phyloP scores from a whole-genome alignment of 2,888 invertebrate genomes.

The Heliconius erato region DNA sequence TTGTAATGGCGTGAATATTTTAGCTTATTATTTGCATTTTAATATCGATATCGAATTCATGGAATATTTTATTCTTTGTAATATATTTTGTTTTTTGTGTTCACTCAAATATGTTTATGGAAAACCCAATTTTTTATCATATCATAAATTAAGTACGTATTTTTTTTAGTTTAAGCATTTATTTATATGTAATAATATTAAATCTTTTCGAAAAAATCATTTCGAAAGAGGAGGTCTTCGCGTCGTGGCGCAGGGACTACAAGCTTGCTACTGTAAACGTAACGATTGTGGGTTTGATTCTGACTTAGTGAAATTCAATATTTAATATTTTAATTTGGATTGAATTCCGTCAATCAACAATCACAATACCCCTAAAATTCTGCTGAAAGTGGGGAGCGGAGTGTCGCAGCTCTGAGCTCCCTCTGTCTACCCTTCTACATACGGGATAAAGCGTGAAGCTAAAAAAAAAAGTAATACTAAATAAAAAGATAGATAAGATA shows the following conservation, averaged over 20 bases:
- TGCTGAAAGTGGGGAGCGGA: neutral
- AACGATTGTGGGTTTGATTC: too few species aligned
- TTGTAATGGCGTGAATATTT: constrained; percentile 58
- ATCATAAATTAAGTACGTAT: neutral
- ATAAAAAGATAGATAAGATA: neutral
- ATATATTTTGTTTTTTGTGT: constrained; percentile 7
- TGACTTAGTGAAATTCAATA: too few species aligned
- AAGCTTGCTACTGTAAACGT: too few species aligned
- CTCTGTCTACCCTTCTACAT: neutral
- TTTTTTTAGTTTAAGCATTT: neutral
- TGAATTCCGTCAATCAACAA: neutral
- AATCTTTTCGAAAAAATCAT: too few species aligned
- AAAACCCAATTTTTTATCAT: neutral
- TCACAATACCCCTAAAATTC: neutral
- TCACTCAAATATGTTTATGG: neutral
- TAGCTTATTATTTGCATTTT: constrained; percentile 58
- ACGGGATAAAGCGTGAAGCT: neutral
- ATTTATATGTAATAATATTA: neutral
- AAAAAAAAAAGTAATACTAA: neutral
- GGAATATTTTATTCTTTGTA: constrained; percentile 11
- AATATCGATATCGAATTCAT: constrained; percentile 50
- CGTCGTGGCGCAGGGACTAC: too few species aligned
- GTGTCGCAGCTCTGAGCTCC: neutral
- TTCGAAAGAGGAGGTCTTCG: too few species aligned
- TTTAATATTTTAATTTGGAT: neutral